phyloP scores from a whole-genome alignment of 2,113 vertebrate species.

The Gymnogyps californianus region DNA sequence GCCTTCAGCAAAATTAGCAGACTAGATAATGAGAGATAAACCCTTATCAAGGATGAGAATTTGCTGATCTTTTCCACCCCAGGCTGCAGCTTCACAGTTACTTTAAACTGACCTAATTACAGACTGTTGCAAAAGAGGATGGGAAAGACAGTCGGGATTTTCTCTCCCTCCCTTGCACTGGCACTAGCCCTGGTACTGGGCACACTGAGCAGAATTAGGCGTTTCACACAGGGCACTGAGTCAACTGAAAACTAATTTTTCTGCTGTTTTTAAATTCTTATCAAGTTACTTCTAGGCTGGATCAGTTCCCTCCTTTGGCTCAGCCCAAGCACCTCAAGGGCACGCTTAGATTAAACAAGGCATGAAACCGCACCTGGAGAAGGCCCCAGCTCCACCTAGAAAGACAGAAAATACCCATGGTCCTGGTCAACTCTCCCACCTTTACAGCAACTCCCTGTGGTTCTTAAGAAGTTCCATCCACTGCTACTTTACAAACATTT shows the following conservation, averaged over 20 bases:
- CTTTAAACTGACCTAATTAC: neutral
- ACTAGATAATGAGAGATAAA: neutral
- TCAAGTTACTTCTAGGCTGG: neutral
- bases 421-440: neutral
- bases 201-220: neutral
- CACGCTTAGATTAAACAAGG: neutral
- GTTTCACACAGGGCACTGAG: neutral
- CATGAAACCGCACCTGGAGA: neutral
- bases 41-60: neutral
- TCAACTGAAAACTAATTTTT: neutral
- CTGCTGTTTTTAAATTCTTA: neutral
- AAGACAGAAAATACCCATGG: neutral
- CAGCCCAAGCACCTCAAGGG: neutral
- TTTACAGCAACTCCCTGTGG: neutral
- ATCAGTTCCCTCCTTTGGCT: neutral
- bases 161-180: neutral
- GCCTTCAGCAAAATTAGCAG: neutral
- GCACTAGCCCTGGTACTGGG: neutral
- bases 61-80: neutral
- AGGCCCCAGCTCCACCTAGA: neutral
- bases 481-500: fast-evolving
- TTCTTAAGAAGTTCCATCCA: neutral
- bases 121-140: neutral
- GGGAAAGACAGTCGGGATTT: neutral
- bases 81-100: neutral